These are phyloP conservation scores for Aphelenchoides fujianensis DNA, from an alignment of 1,140 invertebrate species.

Conservation along the genomic window DNA sequence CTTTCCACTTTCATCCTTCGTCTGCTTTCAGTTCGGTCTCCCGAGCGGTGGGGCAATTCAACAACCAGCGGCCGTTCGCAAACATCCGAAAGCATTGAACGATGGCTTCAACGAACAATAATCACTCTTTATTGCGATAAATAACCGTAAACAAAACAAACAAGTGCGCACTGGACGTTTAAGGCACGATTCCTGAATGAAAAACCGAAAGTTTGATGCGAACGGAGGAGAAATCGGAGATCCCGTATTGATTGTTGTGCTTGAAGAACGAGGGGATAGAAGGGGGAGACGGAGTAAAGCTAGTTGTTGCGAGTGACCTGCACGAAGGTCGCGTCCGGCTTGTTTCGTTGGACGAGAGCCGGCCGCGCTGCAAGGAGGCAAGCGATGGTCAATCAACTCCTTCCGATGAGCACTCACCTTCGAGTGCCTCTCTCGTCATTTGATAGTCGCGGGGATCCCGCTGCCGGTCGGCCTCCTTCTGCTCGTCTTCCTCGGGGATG, in stretches of 20 bases:
- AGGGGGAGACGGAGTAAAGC: no score
- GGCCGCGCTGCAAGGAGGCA: not conserved
- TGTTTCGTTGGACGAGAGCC: not conserved
- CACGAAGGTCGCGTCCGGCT: not conserved
- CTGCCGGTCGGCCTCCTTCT: not conserved
- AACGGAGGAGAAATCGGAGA: no score
- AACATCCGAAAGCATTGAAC: no score
- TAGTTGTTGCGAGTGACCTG: no score
- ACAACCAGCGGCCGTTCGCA: no score
- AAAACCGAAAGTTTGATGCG: conserved; percentile 1
- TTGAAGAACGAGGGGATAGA: no score
- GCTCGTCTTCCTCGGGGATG: not conserved
- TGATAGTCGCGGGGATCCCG: not conserved
- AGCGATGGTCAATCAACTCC: not conserved
- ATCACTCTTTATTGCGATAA: no score
- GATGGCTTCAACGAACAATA: no score
- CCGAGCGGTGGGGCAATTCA: no score
- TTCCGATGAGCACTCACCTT: not conserved
- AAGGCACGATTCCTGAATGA: not conserved
- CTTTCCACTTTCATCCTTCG: no score
- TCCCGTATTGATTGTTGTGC: not conserved
- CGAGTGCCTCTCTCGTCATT: not conserved
- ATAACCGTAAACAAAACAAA: no score
- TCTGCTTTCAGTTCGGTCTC: no score
- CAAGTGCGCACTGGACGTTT: not conserved